Percentiles rank a stretch among this genome's conserved stretches.
Evolutionary conservation across 2,888 invertebrate species (phyloP).

Genomic region (Caenorhabditis sinica): DNA sequence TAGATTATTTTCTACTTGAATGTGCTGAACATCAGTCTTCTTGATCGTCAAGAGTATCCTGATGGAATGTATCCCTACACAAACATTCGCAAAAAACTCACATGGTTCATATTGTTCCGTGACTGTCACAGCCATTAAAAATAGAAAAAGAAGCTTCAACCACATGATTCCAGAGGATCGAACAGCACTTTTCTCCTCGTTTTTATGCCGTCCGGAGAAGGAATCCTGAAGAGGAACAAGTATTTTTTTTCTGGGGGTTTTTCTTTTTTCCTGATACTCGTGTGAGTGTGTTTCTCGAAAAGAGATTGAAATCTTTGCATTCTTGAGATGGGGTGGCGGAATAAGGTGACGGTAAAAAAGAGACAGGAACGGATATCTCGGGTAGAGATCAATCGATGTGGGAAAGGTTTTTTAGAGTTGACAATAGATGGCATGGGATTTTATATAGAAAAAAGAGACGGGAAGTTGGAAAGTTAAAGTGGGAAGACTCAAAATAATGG

Average conservation of each 20-base stretch:
- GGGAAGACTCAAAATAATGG: no score
- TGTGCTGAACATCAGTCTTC: no score
- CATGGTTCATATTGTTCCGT: slow-evolving; percentile 62
- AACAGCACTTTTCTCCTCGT: slow-evolving; percentile 4
- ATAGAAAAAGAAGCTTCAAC: slow-evolving; percentile 43
- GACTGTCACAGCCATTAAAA: slow-evolving; percentile 10
- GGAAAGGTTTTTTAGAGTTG: slow-evolving; percentile 3
- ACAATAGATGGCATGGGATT: slow-evolving; percentile 18
- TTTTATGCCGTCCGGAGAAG: slow-evolving; percentile 20
- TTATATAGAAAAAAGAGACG: neutral
- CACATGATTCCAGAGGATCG: slow-evolving; percentile 27
- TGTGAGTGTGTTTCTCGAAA: slow-evolving; percentile 39
- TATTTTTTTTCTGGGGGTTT: slow-evolving; percentile 22
- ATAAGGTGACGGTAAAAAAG: slow-evolving; percentile 32
- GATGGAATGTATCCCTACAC: no score
- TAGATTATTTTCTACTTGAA: neutral
- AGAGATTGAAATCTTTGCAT: slow-evolving; percentile 54
- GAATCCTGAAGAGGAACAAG: slow-evolving; percentile 35
- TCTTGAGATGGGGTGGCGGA: slow-evolving; percentile 25
- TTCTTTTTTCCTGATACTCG: slow-evolving; percentile 3
- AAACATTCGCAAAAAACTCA: slow-evolving; percentile 42
- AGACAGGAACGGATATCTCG: slow-evolving; percentile 44
- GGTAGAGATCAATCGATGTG: slow-evolving; percentile 28
- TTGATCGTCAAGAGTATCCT: no score
- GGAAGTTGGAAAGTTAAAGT: neutral